Evolutionary conservation across 2,888 invertebrate species (phyloP), one percentile per base, ranked within the genome.

Genomic region (Rhopalosiphum nymphaeae): DNA sequence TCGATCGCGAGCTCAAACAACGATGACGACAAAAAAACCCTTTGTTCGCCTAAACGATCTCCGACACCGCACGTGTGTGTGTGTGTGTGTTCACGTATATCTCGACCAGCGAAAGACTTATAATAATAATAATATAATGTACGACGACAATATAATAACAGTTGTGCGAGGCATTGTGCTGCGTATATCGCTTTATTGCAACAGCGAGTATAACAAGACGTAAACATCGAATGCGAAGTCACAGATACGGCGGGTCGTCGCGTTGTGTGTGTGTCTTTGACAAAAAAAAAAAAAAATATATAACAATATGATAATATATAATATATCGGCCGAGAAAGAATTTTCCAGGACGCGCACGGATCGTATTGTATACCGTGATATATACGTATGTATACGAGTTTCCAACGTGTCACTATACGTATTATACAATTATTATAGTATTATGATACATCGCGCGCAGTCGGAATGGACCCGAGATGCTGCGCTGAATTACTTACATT

Each of bases 211-310:
- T 92, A 88, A 91, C 94, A 91, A 91, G 91, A 94, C 94, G 91
- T 94, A 91, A 94, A 91, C 94, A 94, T 94, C 94, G 85, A 78
- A 78, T 36, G 78, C n/a, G 67, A 46, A 36, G 78, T 78, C 78
- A 78, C 36, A 36, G 78, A 36, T 78, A 78, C 36, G 78, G 78
- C 36, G 78, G 78, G 21, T 78, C 36, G 78, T 78, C 7, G 78
- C 78, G n/a, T n/a, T 13, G 78, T 5, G 78, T 78, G 36, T 78
- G 36, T 21, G 36, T 78, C 21, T 78, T 21, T 9, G 36, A 78
- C 78, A 78, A 36, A 78, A 78, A 36, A 78, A 78, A 78, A 36
- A 78, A 67, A n/a, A 67, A 46, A 44, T 44, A 36, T 36, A 78
- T 78, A 78, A 57, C 26, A 57, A 78, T 78, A 78, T 16, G 46